Conservation (phyloP, 2,797 vertebrate species). For the Dermochelys coriacea region DNA sequence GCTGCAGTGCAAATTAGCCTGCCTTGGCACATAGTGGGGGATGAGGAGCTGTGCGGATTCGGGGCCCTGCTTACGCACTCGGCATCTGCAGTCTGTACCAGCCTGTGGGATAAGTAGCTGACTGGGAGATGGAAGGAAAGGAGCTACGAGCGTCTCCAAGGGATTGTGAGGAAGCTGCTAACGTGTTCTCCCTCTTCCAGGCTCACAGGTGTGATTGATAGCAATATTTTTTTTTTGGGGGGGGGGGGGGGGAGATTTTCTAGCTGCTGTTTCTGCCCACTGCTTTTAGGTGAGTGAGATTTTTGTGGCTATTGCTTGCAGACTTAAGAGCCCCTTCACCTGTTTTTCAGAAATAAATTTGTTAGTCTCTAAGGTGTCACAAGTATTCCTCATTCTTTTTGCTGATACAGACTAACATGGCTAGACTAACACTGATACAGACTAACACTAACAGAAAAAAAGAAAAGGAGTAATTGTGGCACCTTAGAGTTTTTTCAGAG, state of each 20-base stretch:
- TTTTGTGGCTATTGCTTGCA: not conserved
- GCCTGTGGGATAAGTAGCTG: not conserved
- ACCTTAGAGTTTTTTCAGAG: not conserved
- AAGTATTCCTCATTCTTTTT: too few relatives aligned
- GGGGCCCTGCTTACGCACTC: not conserved
- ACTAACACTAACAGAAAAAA: too few relatives aligned
- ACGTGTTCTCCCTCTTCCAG: not conserved
- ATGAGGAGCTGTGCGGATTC: not conserved
- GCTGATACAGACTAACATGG: too few relatives aligned
- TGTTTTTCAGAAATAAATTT: not conserved
- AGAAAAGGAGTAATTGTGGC: too few relatives aligned
- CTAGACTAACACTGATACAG: too few relatives aligned
- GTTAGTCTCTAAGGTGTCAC: too few relatives aligned
- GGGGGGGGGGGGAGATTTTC: not conserved
- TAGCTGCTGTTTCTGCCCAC: not conserved
- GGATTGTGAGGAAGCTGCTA: not conserved
- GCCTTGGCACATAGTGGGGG: not conserved
- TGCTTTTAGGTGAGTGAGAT: not conserved
- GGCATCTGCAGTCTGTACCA: not conserved
- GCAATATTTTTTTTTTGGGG: too few relatives aligned
- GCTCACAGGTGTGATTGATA: not conserved
- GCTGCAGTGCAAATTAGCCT: not conserved
- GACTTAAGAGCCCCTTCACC: not conserved
- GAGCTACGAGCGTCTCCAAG: not conserved
- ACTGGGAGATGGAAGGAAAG: not conserved